These are phyloP conservation scores for Synodontis membranacea DNA, from an alignment of 2,113 vertebrate species.

Conservation along the genomic window DNA sequence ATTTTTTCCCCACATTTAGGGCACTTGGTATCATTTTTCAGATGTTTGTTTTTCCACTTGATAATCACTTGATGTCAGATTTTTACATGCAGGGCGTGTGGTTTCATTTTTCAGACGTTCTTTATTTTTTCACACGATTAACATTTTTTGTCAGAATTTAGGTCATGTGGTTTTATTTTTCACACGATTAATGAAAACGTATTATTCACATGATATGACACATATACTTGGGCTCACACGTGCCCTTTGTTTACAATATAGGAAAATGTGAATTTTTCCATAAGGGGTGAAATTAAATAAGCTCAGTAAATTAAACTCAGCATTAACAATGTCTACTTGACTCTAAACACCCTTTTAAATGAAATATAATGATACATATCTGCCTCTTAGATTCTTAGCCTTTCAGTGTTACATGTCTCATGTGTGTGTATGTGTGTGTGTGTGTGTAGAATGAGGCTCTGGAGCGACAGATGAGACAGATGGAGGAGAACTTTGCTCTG, in stretches of 20 bases:
- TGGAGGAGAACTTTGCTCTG: slow-evolving; percentile 87
- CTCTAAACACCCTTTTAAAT: neutral
- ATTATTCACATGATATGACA: neutral
- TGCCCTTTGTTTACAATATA: neutral
- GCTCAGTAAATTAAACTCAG: neutral
- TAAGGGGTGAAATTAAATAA: neutral
- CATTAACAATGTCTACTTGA: neutral
- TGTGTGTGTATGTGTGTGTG: neutral
- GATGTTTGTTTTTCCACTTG: neutral
- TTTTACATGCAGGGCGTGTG: neutral
- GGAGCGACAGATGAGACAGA: slow-evolving; percentile 92
- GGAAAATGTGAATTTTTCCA: neutral
- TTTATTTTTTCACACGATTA: neutral
- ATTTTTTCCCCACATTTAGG: too few relatives aligned
- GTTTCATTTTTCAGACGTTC: neutral
- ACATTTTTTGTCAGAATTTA: neutral
- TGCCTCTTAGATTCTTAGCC: neutral
- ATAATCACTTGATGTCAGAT: neutral
- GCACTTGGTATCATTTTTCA: neutral
- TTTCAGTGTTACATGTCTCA: neutral
- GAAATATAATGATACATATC: neutral
- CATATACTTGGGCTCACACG: neutral
- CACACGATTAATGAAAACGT: neutral
- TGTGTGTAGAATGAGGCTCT: slow-evolving; percentile 86
- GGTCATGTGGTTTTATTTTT: neutral